A percentile compares a stretch with the other conserved stretches of the same genome.
Evolutionary conservation across 2,888 invertebrate species (phyloP).

Genomic region (Phortica okadai): DNA sequence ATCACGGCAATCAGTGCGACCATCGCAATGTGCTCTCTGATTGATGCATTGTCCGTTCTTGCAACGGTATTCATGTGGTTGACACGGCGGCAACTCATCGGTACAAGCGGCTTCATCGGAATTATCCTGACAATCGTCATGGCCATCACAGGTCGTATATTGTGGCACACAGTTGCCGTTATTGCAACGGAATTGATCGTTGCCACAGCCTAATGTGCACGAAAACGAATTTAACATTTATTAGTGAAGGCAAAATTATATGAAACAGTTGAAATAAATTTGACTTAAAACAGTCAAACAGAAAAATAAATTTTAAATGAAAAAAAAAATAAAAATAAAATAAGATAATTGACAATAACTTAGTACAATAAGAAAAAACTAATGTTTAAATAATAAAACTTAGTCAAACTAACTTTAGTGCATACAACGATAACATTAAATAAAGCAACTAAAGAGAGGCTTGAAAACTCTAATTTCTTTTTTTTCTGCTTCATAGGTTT

Average conservation of each 20-base stretch:
- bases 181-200: constrained; percentile 82
- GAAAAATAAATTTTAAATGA: neutral
- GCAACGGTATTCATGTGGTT: constrained; percentile 74
- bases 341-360: neutral
- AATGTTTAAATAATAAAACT: neutral
- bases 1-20: constrained; percentile 78
- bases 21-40: constrained; percentile 77
- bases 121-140: constrained; percentile 81
- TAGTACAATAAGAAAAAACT: neutral
- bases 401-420: neutral
- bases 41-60: constrained; percentile 73
- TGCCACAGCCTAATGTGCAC: constrained; percentile 79
- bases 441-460: no score
- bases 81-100: constrained; percentile 60
- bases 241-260: constrained; percentile 28
- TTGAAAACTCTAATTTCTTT: no score
- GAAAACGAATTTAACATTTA: neutral
- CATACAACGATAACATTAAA: neutral
- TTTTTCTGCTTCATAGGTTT: no score
- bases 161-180: constrained; percentile 83
- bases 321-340: neutral
- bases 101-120: constrained; percentile 83
- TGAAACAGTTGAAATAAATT: neutral
- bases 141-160: constrained; percentile 81
- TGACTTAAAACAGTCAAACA: neutral